phyloP scores from a whole-genome alignment of 35 echinoderm and acorn worm genomes.

The Apostichopus japonicus region DNA sequence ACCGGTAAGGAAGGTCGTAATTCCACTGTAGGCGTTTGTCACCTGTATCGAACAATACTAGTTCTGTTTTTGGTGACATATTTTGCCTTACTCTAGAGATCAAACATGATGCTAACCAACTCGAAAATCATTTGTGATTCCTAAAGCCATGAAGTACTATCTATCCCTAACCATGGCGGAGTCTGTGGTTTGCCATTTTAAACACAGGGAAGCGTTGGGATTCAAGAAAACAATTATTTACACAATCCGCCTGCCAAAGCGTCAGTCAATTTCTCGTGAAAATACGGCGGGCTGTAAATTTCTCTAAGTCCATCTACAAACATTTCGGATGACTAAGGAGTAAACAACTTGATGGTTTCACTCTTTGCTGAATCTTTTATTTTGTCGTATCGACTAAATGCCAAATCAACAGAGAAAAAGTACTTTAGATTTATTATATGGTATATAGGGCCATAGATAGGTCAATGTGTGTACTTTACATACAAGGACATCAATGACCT shows the following conservation, averaged over 20 bases:
- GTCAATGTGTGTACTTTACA: not conserved
- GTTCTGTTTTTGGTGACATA: too few species aligned
- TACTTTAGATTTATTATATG: not conserved
- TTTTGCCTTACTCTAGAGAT: too few species aligned
- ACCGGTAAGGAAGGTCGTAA: too few species aligned
- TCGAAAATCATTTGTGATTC: too few species aligned
- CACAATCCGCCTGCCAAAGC: not conserved
- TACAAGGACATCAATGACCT: not conserved
- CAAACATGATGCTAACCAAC: too few species aligned
- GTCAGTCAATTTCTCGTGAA: too few species aligned
- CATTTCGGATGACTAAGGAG: not conserved
- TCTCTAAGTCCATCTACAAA: not conserved
- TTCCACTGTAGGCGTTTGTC: too few species aligned
- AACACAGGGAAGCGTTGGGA: too few species aligned
- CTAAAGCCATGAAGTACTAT: too few species aligned
- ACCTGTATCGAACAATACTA: too few species aligned
- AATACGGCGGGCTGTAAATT: not conserved
- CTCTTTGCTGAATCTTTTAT: conserved; percentile 31
- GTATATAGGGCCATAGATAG: not conserved
- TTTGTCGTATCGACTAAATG: conserved; percentile 28
- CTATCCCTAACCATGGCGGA: too few species aligned
- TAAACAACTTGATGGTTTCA: conserved; percentile 34
- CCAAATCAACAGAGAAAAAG: not conserved
- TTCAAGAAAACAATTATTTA: not conserved
- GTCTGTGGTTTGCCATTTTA: too few species aligned